Evolutionary conservation across 2,888 invertebrate genomes (phyloP).

Genomic region (Phlogophora meticulosa): DNA sequence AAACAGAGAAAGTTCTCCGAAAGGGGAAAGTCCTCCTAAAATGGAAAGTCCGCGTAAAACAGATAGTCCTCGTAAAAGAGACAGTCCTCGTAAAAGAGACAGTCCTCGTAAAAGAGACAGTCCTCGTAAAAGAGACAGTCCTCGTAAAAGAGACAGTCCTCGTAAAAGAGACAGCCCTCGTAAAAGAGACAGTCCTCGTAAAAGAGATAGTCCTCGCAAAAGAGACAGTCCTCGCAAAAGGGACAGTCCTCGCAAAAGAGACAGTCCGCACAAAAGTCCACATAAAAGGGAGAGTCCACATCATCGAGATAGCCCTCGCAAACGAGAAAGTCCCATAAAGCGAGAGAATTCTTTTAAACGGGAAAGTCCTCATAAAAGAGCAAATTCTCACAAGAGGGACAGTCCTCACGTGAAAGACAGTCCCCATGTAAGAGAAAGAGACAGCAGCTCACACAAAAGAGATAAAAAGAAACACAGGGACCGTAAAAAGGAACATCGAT

Average conservation of each 20-base stretch:
- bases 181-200: conserved; percentile 42
- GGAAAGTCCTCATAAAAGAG: conserved; percentile 49
- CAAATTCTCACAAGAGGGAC: conserved; percentile 53
- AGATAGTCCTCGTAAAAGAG: conserved; percentile 68
- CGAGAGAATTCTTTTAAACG: conserved; percentile 61
- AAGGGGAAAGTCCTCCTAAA: conserved; percentile 65
- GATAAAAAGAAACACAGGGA: conserved; percentile 79
- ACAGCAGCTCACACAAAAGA: conserved; percentile 61
- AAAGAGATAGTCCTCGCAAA: conserved; percentile 42
- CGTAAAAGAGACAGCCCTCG: conserved; percentile 53
- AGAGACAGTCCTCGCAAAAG: conserved; percentile 54
- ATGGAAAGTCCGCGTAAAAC: conserved; percentile 66
- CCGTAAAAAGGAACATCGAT: conserved; percentile 75
- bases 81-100: conserved; percentile 60
- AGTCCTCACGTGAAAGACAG: conserved; percentile 56
- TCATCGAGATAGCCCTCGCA: conserved; percentile 53
- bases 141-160: conserved; percentile 67
- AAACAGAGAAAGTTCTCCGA: conserved; percentile 64
- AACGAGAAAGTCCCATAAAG: conserved; percentile 52
- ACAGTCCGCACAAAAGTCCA: conserved; percentile 60
- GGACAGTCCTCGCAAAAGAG: conserved; percentile 66
- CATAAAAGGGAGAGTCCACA: conserved; percentile 26
- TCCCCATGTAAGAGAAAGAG: conserved; percentile 56
- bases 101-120: conserved; percentile 57
- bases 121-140: conserved; percentile 62